Percentiles rank a stretch among this genome's conserved stretches.
These are phyloP conservation scores for Cerceris rybyensis DNA, from an alignment of 2,888 invertebrate genomes.

Conservation along the genomic window DNA sequence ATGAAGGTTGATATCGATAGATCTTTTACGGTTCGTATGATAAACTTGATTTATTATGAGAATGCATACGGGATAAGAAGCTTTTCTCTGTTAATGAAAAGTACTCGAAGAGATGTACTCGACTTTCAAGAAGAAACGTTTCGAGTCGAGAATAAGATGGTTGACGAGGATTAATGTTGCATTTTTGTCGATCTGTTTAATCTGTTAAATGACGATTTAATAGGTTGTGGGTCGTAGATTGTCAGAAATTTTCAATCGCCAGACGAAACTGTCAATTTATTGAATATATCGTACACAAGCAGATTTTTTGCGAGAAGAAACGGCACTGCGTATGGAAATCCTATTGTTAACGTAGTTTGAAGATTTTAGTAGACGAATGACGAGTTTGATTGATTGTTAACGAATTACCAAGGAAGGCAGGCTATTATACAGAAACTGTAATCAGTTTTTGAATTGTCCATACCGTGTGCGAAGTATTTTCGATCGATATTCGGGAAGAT, in stretches of 20 bases:
- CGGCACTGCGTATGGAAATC: too few relatives aligned
- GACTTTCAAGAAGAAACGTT: neutral
- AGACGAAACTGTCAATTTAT: too few relatives aligned
- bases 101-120: neutral
- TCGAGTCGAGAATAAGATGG: neutral
- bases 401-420: neutral
- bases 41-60: neutral
- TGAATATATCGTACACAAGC: too few relatives aligned
- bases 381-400: neutral
- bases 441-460: neutral
- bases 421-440: slow-evolving; percentile 8
- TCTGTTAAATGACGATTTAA: neutral
- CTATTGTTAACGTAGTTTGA: too few relatives aligned
- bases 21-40: slow-evolving; percentile 1
- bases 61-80: neutral
- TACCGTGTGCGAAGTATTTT: slow-evolving; percentile 23
- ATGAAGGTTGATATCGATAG: neutral
- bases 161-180: neutral
- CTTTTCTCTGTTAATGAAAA: neutral
- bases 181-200: neutral
- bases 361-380: too few relatives aligned
- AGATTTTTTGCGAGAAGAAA: too few relatives aligned
- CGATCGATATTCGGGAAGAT: neutral
- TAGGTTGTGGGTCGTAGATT: too few relatives aligned
- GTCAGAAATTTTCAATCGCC: too few relatives aligned